Conservation (phyloP, 2,888 invertebrate genomes). For the Netelia inedita region DNA sequence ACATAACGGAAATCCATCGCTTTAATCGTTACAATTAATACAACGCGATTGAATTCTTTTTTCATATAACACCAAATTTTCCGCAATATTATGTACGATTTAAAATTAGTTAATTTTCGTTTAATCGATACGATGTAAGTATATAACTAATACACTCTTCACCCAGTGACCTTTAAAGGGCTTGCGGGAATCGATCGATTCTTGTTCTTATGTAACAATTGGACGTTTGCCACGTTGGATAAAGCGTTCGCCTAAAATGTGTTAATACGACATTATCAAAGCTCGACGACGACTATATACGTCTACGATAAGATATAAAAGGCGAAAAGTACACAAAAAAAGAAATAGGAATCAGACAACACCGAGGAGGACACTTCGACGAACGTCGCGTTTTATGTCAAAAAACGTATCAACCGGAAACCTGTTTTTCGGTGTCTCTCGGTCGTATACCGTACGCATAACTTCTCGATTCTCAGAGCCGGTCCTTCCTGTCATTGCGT, state of each 20-base stretch:
- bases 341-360: neutral
- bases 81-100: neutral
- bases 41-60: neutral
- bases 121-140: neutral
- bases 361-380: neutral
- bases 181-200: neutral
- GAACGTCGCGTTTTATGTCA: neutral
- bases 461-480: constrained; percentile 18
- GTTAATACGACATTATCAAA: neutral
- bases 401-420: constrained; percentile 6
- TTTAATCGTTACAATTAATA: too few relatives aligned
- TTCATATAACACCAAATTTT: neutral
- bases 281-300: neutral
- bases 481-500: constrained; percentile 36
- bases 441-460: constrained; percentile 9
- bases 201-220: constrained; percentile 17
- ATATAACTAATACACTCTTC: neutral
- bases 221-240: constrained; percentile 18
- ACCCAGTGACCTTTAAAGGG: neutral
- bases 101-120: neutral
- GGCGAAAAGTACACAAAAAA: neutral
- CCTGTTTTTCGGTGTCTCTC: constrained; percentile 40
- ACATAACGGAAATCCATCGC: neutral
- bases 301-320: constrained; percentile 2
- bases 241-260: constrained; percentile 13